Evolutionary conservation across 2,888 invertebrate genomes (phyloP), one percentile per base, ranked within the genome.

Genomic region (Limnephilus rhombicus): DNA sequence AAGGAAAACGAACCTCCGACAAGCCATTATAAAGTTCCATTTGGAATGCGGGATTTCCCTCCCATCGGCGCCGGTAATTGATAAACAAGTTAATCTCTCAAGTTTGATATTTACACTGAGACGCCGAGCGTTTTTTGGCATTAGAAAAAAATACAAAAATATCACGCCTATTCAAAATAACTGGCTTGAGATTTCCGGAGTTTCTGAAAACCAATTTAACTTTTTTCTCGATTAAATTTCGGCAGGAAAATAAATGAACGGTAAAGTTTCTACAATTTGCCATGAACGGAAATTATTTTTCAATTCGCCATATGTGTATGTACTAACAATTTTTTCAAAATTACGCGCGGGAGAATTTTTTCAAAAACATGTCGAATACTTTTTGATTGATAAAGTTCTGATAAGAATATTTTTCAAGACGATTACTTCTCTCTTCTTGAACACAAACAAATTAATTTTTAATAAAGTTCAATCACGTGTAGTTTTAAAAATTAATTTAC

Each of bases 1-100:
- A 87, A 87, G 87, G 87, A 24, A 87, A 87, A 87, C 53, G 87
- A 87, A 68, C 34, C 53, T 29, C 53, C 68, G 31, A 53, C 37
- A 53, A 87, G 53, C 49, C 53, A 87, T 87, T 53, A 87, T 87
- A 87, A 53, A 87, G 87, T 87, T 49, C 53, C 68, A 87, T 87
- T 53, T 31, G 53, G 53, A 34, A 86, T 53, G 87, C 31, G n/a
- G 15, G 45, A 45, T 41, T 41, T n/a, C 24, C 18, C 41, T 15
- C 12, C 41, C 85, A 45, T 24, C 24, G 18, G 85, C 41, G 85
- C 9, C 31, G 85, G 37, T 41, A 41, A 41, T 24, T 41, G 41
- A 85, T 81, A 85, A n/a, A 85, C 45, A 85, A 45, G 41, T 85
- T 45, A 85, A 85, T 85, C 45, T 41, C 5, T n/a, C 37, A 85